These are phyloP conservation scores for Laterallus jamaicensis DNA, from an alignment of 2,113 vertebrate genomes.

Conservation along the genomic window DNA sequence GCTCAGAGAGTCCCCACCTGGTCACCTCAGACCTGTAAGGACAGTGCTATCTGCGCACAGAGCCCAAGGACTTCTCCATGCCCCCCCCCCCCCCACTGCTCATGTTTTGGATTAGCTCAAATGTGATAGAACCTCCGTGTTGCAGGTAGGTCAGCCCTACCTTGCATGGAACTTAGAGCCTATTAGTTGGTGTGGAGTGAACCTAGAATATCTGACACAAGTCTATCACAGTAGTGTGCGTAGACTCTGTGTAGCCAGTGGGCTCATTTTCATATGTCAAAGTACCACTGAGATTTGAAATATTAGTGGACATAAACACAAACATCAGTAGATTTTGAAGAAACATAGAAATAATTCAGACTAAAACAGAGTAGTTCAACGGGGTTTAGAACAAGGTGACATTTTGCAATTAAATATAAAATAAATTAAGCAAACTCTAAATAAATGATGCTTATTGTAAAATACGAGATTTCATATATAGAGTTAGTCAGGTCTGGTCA, in stretches of 20 bases:
- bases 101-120: background rate
- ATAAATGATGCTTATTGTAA: background rate
- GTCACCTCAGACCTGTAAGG: background rate
- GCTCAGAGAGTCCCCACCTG: background rate
- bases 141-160: background rate
- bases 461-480: background rate
- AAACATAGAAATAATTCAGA: background rate
- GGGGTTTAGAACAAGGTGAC: background rate
- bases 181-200: background rate
- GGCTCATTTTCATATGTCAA: background rate
- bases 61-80: background rate
- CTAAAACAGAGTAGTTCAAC: background rate
- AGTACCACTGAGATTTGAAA: background rate
- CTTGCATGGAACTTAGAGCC: background rate
- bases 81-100: fast-evolving
- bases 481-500: background rate
- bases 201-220: background rate
- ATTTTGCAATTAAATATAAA: conserved; percentile 1
- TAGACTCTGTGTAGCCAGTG: background rate
- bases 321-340: background rate
- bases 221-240: too few relatives aligned
- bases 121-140: too few relatives aligned
- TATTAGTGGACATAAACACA: background rate
- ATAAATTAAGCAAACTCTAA: background rate
- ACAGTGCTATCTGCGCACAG: background rate